Evolutionary conservation across 1,140 invertebrate genomes (phyloP).

Genomic region (Leptinotarsa undecemlineata): DNA sequence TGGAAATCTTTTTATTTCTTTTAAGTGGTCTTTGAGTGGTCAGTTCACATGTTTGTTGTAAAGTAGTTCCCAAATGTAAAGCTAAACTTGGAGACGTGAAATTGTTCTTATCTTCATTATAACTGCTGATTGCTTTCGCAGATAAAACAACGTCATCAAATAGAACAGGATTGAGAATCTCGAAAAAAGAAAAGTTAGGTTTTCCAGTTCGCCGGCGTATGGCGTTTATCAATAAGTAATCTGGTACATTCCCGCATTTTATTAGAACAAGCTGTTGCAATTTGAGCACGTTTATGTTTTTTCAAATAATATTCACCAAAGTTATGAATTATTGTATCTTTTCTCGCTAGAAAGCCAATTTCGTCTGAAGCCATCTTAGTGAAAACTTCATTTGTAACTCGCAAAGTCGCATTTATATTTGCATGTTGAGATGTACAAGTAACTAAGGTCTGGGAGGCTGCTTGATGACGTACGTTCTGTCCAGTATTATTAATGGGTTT

Average conservation of each 20-base stretch:
- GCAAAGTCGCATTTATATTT: not conserved
- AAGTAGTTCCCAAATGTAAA: too few species aligned
- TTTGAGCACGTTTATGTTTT: too few species aligned
- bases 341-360: conserved; percentile 9
- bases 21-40: conserved; percentile 10
- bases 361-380: conserved; percentile 6
- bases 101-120: too few species aligned
- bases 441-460: conserved; percentile 9
- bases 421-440: not conserved
- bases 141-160: not conserved
- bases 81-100: too few species aligned
- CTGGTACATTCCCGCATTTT: too few species aligned
- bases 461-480: not conserved
- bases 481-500: not conserved
- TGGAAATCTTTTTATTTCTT: not conserved
- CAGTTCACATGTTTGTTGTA: not conserved
- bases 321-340: not conserved
- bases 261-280: too few species aligned
- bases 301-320: too few species aligned
- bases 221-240: not conserved
- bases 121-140: not conserved
- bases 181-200: conserved; percentile 4
- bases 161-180: not conserved
- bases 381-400: conserved; percentile 5
- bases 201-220: not conserved